Evolutionary conservation across 2,113 vertebrate species (phyloP).

Genomic region (Gymnogyps californianus): DNA sequence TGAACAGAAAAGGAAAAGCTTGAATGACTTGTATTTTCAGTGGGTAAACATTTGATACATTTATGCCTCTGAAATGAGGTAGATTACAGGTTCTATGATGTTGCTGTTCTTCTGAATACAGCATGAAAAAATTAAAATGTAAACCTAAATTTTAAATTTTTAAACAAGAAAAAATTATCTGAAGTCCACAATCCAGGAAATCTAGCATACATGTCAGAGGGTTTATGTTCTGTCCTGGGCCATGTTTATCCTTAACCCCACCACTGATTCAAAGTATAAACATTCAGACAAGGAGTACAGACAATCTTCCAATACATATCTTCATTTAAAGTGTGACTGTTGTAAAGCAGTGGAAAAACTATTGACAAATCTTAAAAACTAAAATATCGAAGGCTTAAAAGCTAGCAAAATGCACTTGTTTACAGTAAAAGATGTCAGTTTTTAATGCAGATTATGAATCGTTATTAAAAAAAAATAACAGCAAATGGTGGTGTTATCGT

Average conservation of each 20-base stretch:
- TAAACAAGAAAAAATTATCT: not conserved
- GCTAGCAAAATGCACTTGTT: not conserved
- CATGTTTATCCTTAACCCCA: not conserved
- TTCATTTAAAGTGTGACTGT: not conserved
- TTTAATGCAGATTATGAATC: not conserved
- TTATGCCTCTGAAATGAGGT: not conserved
- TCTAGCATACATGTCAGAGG: not conserved
- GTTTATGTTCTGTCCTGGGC: not conserved
- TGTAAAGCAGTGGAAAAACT: not conserved
- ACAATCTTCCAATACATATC: accelerated
- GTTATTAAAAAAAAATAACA: not conserved
- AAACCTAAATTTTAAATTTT: not conserved
- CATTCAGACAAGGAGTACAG: not conserved
- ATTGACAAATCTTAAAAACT: not conserved
- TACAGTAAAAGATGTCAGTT: not conserved
- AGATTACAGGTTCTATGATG: not conserved
- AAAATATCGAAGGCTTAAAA: not conserved
- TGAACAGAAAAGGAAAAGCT: not conserved
- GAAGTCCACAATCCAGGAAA: not conserved
- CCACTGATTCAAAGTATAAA: not conserved
- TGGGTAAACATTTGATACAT: not conserved
- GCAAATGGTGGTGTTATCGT: not conserved
- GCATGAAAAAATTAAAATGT: not conserved
- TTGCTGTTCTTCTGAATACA: not conserved
- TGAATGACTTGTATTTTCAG: not conserved